These are phyloP conservation scores for Neosilurus hyrtlii DNA, from an alignment of 2,797 vertebrate genomes.

Conservation along the genomic window DNA sequence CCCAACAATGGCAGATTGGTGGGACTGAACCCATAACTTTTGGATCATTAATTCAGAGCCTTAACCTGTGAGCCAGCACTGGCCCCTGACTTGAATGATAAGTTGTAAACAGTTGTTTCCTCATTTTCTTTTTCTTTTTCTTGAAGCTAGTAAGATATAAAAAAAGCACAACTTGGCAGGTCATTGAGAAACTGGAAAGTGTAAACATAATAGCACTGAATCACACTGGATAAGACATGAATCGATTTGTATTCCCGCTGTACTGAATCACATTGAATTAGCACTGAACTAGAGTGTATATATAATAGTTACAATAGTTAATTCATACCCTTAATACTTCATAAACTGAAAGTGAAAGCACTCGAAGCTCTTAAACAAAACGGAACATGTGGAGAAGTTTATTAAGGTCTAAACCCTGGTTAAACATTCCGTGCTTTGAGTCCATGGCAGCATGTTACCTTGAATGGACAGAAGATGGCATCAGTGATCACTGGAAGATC, in stretches of 20 bases:
- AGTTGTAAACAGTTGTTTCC: background rate
- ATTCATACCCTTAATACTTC: background rate
- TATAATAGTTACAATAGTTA: background rate
- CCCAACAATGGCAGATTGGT: no score
- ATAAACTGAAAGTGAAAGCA: background rate
- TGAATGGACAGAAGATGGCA: slow-evolving; percentile 67
- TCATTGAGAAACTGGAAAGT: background rate
- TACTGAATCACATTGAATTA: background rate
- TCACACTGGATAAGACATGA: background rate
- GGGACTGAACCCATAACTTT: no score
- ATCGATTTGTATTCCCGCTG: background rate
- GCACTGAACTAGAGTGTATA: background rate
- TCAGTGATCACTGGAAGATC: slow-evolving; percentile 50
- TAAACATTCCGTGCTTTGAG: background rate
- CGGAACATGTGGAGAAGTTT: background rate
- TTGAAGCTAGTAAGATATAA: background rate
- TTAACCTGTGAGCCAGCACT: no score
- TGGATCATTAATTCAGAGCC: no score
- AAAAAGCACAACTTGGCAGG: background rate
- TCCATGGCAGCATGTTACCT: slow-evolving; percentile 20
- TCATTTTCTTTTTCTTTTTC: background rate
- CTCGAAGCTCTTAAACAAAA: background rate
- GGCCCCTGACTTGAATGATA: no score
- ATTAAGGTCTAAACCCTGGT: background rate
- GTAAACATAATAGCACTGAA: background rate